Evolutionary conservation across 2,113 vertebrate species (phyloP).

Genomic region (Lasiurus borealis): DNA sequence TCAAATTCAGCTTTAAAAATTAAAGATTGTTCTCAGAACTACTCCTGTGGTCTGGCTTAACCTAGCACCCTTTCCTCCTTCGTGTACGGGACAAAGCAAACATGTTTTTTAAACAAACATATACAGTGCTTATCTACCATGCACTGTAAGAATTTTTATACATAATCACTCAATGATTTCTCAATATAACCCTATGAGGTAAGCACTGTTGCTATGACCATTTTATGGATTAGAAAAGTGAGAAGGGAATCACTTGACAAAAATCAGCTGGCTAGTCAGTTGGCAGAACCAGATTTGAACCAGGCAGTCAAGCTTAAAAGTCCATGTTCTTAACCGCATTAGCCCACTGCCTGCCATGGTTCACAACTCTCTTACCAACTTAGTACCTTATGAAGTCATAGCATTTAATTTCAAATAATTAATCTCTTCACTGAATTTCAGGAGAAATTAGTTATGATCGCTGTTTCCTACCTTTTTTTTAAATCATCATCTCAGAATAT

Average conservation of each 20-base stretch:
- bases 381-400: background rate
- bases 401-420: background rate
- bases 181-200: background rate
- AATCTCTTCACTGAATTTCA: conserved; percentile 43
- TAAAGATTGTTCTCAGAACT: background rate
- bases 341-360: background rate
- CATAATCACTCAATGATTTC: background rate
- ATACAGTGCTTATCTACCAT: background rate
- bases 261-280: background rate
- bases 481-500: too few relatives aligned
- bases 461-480: too few relatives aligned
- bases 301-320: background rate
- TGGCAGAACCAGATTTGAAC: background rate
- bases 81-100: background rate
- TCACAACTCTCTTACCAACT: background rate
- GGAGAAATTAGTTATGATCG: background rate
- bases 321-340: background rate
- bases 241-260: background rate
- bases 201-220: background rate
- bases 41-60: background rate
- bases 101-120: background rate
- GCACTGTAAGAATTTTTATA: background rate
- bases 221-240: background rate
- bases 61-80: background rate
- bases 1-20: conserved; percentile 47